Evolutionary conservation across 2,888 invertebrate genomes (phyloP).

Genomic region (Ennomos quercinarius): DNA sequence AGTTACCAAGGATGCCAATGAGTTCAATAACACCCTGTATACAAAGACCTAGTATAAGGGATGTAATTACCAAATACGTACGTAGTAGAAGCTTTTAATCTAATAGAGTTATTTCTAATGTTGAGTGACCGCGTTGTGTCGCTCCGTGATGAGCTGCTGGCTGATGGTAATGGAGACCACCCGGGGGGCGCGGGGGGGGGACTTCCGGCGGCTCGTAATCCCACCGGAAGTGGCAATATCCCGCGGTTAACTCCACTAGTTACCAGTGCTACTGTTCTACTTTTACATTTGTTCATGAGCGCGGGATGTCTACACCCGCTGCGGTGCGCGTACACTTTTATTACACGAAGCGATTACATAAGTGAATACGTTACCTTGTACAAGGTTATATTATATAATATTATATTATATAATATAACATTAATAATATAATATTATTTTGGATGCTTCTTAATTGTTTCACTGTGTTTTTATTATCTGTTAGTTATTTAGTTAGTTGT

Average conservation of each 20-base stretch:
- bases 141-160: conserved; percentile 1
- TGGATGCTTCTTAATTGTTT: too few species aligned
- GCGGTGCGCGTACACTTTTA: background rate
- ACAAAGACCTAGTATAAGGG: too few species aligned
- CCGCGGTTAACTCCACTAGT: conserved; percentile 4
- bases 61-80: too few species aligned
- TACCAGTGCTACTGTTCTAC: background rate
- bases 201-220: conserved; percentile 6
- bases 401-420: too few species aligned
- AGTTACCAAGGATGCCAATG: too few species aligned
- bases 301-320: background rate
- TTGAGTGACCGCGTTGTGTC: background rate
- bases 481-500: too few species aligned
- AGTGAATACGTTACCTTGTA: background rate
- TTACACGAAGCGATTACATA: background rate
- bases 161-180: background rate
- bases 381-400: too few species aligned
- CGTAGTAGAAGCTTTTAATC: too few species aligned
- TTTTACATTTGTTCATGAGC: background rate
- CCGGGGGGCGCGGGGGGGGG: background rate
- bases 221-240: conserved; percentile 8
- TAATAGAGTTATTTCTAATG: background rate
- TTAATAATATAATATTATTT: too few species aligned
- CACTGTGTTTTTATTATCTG: too few species aligned
- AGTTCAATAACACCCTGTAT: too few species aligned